Percentiles rank a stretch among this genome's conserved stretches.
Evolutionary conservation across 2,113 vertebrate genomes (phyloP).

Genomic region (Melospiza melodia): DNA sequence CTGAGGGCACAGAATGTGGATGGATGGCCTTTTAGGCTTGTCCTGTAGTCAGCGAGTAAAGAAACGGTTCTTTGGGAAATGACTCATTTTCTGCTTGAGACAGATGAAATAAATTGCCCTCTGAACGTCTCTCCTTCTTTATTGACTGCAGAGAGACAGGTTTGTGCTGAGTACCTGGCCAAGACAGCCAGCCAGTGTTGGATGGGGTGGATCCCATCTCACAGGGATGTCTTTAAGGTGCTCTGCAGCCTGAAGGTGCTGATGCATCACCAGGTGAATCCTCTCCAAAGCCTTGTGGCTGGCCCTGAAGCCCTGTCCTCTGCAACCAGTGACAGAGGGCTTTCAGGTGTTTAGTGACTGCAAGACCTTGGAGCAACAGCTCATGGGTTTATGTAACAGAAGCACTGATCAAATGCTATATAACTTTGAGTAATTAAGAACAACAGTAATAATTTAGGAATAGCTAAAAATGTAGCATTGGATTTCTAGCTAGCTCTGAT

Average conservation of each 20-base stretch:
- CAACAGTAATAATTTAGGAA: background rate
- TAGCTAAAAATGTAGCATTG: background rate
- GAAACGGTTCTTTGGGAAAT: background rate
- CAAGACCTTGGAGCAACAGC: background rate
- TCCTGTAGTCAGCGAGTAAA: background rate
- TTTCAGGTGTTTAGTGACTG: too few relatives aligned
- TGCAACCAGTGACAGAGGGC: background rate
- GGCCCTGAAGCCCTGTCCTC: background rate
- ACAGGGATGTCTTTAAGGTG: background rate
- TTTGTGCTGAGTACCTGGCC: background rate
- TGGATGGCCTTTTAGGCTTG: background rate
- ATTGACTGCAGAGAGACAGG: background rate
- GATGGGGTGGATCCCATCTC: background rate
- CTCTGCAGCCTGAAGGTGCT: background rate
- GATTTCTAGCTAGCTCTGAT: background rate
- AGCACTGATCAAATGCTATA: background rate
- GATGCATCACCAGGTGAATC: background rate
- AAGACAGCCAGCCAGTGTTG: background rate
- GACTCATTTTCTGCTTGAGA: accelerated
- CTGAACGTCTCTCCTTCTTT: background rate
- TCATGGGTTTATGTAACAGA: background rate
- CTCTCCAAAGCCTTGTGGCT: background rate
- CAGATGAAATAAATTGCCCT: background rate
- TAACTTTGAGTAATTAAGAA: background rate
- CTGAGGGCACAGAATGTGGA: background rate